Conservation (phyloP, 2,113 vertebrate genomes). For the Tupaia tana region DNA sequence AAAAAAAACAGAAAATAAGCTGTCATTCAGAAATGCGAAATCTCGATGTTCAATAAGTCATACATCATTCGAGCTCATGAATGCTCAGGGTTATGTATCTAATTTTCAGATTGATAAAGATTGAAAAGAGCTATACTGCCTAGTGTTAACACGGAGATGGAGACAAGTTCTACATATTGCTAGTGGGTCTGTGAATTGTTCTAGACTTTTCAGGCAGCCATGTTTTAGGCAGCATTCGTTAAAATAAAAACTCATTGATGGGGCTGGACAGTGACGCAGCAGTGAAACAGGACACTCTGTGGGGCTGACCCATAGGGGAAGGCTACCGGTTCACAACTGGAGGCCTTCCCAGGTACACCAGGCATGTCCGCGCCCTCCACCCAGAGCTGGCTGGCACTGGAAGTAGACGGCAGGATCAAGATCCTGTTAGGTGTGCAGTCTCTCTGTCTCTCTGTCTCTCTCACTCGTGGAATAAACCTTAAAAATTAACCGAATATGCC, state of each 20-base stretch:
- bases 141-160: not conserved
- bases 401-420: too few relatives aligned
- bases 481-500: too few relatives aligned
- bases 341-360: too few relatives aligned
- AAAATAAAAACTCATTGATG: slow-evolving; percentile 54
- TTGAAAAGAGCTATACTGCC: not conserved
- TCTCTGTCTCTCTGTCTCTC: too few relatives aligned
- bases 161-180: not conserved
- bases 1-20: not conserved
- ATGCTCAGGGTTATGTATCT: not conserved
- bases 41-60: not conserved
- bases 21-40: not conserved
- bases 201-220: not conserved
- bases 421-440: too few relatives aligned
- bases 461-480: too few relatives aligned
- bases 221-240: not conserved
- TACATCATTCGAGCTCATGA: not conserved
- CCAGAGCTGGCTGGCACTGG: too few relatives aligned
- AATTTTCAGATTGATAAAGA: not conserved
- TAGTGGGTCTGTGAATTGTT: not conserved
- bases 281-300: too few relatives aligned
- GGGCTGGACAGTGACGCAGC: too few relatives aligned
- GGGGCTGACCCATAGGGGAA: too few relatives aligned
- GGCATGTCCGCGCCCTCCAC: too few relatives aligned
- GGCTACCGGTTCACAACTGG: too few relatives aligned